These are phyloP conservation scores for Laticauda colubrina DNA, from an alignment of 2,113 vertebrate genomes.

Conservation along the genomic window DNA sequence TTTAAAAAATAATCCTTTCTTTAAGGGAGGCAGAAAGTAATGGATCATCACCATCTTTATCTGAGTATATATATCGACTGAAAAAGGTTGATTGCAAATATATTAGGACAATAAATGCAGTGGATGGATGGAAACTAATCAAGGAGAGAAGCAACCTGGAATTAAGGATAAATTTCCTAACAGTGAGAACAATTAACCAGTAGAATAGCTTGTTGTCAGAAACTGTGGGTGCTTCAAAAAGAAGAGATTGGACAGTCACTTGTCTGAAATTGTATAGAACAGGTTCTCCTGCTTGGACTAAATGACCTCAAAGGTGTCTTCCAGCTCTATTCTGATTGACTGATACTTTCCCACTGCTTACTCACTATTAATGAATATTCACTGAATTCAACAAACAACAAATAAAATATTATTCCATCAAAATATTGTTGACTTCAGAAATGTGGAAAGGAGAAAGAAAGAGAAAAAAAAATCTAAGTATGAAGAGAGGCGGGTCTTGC, in stretches of 20 bases:
- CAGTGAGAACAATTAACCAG: too few species aligned
- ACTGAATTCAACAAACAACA: neutral
- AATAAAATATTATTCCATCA: neutral
- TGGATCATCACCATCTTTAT: neutral
- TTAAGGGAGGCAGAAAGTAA: neutral
- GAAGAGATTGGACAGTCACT: too few species aligned
- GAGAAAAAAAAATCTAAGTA: neutral
- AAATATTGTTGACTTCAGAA: neutral
- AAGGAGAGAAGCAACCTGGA: too few species aligned
- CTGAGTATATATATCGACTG: neutral
- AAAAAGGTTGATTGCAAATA: neutral
- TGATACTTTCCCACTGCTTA: neutral
- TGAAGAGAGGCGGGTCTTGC: neutral
- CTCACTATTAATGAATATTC: neutral
- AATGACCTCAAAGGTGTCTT: too few species aligned
- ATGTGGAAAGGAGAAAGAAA: neutral
- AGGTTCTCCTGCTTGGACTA: too few species aligned
- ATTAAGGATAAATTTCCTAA: too few species aligned
- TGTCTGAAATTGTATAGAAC: too few species aligned
- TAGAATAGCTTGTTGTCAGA: too few species aligned
- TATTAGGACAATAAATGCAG: neutral
- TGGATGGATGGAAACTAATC: too few species aligned
- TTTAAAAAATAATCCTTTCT: neutral
- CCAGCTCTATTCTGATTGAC: too few species aligned
- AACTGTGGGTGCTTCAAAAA: too few species aligned